A percentile compares a stretch with the other conserved stretches of the same genome.
Conservation (phyloP, 2,797 vertebrate genomes). For the Hyperoplus lanceolatus region DNA sequence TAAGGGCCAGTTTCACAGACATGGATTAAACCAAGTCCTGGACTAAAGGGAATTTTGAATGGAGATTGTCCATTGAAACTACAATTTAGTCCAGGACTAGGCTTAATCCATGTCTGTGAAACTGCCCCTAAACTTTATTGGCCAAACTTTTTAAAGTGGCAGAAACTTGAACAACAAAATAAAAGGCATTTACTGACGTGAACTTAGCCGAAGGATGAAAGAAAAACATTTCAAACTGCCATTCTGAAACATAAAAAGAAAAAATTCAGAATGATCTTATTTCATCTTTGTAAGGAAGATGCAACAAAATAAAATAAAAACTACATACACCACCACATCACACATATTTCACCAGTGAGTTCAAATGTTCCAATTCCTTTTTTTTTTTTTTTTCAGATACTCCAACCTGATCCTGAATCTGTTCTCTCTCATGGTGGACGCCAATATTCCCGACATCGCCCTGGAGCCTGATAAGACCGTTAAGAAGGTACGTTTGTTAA, state of each 20-base stretch:
- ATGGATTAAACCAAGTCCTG: too few species aligned
- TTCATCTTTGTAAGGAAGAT: not conserved
- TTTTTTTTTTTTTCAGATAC: slow-evolving; percentile 87
- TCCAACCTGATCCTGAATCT: slow-evolving; percentile 98
- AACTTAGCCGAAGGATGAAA: not conserved
- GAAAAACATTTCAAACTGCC: not conserved
- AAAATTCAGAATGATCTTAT: not conserved
- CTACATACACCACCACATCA: too few species aligned
- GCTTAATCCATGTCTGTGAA: too few species aligned
- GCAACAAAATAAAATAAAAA: not conserved
- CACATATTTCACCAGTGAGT: not conserved
- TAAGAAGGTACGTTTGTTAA: slow-evolving; percentile 89
- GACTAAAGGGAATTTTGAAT: too few species aligned
- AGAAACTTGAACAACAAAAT: not conserved
- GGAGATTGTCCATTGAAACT: too few species aligned
- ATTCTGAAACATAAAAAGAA: not conserved
- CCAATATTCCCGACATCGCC: slow-evolving; percentile 98
- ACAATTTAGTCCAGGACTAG: too few species aligned
- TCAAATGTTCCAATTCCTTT: slow-evolving; percentile 4
- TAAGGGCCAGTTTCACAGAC: too few species aligned
- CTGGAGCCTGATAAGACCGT: slow-evolving; percentile 99
- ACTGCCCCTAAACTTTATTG: not conserved
- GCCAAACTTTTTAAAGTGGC: not conserved
- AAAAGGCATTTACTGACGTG: not conserved
- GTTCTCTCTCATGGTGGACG: slow-evolving; percentile 99